Evolutionary conservation across 2,113 vertebrate species (phyloP).

Genomic region (Bufo bufo): DNA sequence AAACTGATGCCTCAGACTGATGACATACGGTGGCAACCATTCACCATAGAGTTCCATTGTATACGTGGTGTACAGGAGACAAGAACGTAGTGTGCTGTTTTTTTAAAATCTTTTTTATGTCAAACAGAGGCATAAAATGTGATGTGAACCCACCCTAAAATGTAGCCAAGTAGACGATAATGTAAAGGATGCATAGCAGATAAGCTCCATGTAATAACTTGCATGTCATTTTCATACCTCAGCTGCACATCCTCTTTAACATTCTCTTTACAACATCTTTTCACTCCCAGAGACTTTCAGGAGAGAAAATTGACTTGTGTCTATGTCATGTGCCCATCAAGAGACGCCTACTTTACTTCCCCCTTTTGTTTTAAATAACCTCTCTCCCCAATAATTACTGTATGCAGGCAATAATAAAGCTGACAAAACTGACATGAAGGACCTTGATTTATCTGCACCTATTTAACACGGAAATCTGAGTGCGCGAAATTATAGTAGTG

Average conservation of each 20-base stretch:
- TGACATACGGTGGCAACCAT: too few relatives aligned
- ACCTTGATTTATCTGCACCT: constrained; percentile 28
- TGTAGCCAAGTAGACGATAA: too few relatives aligned
- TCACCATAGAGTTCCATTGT: too few relatives aligned
- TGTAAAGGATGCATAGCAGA: too few relatives aligned
- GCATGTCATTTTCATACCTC: too few relatives aligned
- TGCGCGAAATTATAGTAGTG: not conserved
- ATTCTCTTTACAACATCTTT: not conserved
- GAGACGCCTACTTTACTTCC: constrained; percentile 9
- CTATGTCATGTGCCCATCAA: constrained; percentile 15
- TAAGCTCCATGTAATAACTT: too few relatives aligned
- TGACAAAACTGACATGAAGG: constrained; percentile 31
- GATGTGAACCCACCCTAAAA: too few relatives aligned
- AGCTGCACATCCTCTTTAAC: not conserved
- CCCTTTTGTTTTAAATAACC: constrained; percentile 45
- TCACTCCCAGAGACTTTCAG: not conserved
- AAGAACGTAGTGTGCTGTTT: too few relatives aligned
- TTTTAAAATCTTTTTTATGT: too few relatives aligned
- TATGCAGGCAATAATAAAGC: constrained; percentile 32
- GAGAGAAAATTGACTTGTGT: constrained; percentile 14
- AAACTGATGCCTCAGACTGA: too few relatives aligned
- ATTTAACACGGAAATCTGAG: not conserved
- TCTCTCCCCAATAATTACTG: constrained; percentile 7
- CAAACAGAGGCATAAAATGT: too few relatives aligned
- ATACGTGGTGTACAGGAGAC: too few relatives aligned